A percentile compares a stretch with the other conserved stretches of the same genome.
Conservation (phyloP, 2,888 invertebrate genomes). For the Dinocampus coccinellae region DNA sequence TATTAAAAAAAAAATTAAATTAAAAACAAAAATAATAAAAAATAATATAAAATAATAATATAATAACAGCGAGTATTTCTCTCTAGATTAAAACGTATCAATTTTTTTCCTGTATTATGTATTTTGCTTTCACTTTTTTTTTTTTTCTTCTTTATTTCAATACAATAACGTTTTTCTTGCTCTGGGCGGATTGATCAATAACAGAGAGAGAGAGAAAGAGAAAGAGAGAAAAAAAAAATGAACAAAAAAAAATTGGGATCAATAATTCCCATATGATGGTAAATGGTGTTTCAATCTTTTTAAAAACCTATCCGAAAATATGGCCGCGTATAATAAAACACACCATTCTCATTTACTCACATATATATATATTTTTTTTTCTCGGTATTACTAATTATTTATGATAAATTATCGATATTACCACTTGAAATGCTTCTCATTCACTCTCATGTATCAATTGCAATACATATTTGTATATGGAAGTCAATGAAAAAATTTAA, state of each 20-base stretch:
- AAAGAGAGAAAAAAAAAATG: too few species aligned
- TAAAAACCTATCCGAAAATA: slow-evolving; percentile 33
- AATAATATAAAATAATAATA: slow-evolving; percentile 49
- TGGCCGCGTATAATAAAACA: slow-evolving; percentile 29
- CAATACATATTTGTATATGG: too few species aligned
- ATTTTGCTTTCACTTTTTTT: slow-evolving; percentile 33
- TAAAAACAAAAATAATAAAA: slow-evolving; percentile 1
- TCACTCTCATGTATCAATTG: background rate
- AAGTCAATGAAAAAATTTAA: slow-evolving; percentile 43
- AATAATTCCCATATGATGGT: background rate
- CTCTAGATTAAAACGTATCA: slow-evolving; percentile 33
- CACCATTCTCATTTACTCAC: background rate
- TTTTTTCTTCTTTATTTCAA: background rate
- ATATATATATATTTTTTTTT: background rate
- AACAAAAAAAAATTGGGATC: slow-evolving; percentile 13
- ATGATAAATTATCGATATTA: too few species aligned
- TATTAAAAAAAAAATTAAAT: slow-evolving; percentile 65
- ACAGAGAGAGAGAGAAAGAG: slow-evolving; percentile 45
- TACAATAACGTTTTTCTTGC: slow-evolving; percentile 32
- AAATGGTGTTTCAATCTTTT: slow-evolving; percentile 12
- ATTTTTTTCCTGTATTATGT: slow-evolving; percentile 38
- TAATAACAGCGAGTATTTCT: slow-evolving; percentile 53
- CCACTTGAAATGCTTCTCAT: too few species aligned
- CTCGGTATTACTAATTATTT: background rate
- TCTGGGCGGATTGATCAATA: slow-evolving; percentile 63